Percentiles rank a stretch among this genome's conserved stretches.
Evolutionary conservation across 2,888 invertebrate species (phyloP).

Genomic region (Cinara cedri): DNA sequence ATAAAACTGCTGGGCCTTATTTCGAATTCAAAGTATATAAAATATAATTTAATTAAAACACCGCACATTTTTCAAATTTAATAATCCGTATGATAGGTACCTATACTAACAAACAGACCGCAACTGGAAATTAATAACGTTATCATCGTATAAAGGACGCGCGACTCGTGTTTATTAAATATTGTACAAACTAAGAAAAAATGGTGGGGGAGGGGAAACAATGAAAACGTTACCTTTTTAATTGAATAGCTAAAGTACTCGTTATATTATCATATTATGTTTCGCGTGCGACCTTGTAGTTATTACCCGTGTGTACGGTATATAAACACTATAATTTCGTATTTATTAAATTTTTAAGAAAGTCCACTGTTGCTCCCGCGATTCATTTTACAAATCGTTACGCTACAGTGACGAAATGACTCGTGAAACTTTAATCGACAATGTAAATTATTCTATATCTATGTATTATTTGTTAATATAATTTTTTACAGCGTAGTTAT

Average conservation of each 20-base stretch:
- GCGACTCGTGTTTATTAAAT: constrained; percentile 21
- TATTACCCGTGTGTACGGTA: neutral
- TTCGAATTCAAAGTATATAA: neutral
- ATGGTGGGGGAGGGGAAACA: neutral
- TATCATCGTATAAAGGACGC: neutral
- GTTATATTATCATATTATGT: neutral
- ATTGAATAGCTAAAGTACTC: constrained; percentile 25
- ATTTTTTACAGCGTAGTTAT: no score
- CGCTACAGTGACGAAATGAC: no score
- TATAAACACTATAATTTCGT: constrained; percentile 16
- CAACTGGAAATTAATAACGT: neutral
- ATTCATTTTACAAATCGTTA: no score
- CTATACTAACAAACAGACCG: neutral
- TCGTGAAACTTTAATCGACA: no score
- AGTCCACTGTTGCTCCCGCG: neutral
- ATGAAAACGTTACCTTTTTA: constrained; percentile 36
- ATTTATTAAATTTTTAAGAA: neutral
- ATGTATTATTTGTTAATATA: no score
- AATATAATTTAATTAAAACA: constrained; percentile 23
- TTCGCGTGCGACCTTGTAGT: neutral
- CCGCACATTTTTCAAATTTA: constrained; percentile 25
- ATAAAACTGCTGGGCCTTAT: neutral
- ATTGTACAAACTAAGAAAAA: neutral
- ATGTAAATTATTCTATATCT: no score
- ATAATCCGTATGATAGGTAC: neutral